Base-by-base conservation (phyloP, 1,140 invertebrate genomes). In the Zeugodacus cucurbitae region DNA sequence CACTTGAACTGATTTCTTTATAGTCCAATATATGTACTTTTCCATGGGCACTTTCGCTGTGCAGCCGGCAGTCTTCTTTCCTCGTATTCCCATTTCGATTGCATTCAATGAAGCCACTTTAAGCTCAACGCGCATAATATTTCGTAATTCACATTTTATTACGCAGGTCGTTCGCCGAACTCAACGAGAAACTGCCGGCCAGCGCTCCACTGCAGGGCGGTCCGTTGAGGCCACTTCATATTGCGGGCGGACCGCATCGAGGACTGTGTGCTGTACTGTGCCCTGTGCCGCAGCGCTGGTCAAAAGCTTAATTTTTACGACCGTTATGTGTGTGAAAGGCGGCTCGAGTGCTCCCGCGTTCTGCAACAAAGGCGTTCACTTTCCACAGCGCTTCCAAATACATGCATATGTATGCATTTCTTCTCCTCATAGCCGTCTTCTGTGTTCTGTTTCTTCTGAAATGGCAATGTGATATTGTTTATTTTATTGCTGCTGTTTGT, bases 381-480 rank as follows among this genome's bases (percentile, higher is more conserved):
- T 34, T 29, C 20, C 10, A n/a, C n/a, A n/a, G n/a, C n/a, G n/a
- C 37, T 26, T 48, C 1, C n/a, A 54, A n/a, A n/a, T 44, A 22
- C 41, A 3, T 10, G 3, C 34, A 11, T 37, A 32, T 11, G 17
- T 37, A 70, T 32, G 20, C 7, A 82, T 29, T n/a, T n/a, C 74
- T 44, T 41, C 62, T 74, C 41, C 34, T 74, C 34, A 0, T 11
- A 4, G 14, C 74, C n/a, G 48, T 48, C 41, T 29, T 78, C 44
- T 26, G 64, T 29, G 20, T 11, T 54, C 34, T 32, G 44, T 37
- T 74, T 48, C 74, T 82, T 48, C 44, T 22, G 74, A 41, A 82
- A 82, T 82, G 37, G 41, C 74, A 82, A 82, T 82, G 74, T 48
- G n/a, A 82, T 82, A 82, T 82, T 82, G n/a, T 82, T 82, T 82